These are phyloP conservation scores for Esox lucius DNA, from an alignment of 2,797 vertebrate genomes.

Conservation along the genomic window DNA sequence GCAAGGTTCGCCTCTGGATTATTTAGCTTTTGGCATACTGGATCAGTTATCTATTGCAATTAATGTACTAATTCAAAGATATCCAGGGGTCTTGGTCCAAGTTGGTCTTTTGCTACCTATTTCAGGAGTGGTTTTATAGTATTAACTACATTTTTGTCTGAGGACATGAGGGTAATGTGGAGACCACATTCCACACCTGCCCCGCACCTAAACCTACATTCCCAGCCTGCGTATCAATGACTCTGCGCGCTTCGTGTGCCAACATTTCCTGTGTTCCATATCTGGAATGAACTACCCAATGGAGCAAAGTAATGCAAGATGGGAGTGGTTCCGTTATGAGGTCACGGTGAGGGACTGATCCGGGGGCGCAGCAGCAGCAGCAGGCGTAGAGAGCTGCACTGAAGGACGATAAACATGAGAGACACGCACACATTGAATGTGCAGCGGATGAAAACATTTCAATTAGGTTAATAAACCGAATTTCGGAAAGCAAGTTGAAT, in stretches of 20 bases:
- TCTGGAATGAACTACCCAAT: conserved; percentile 55
- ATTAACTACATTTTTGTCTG: conserved; percentile 4
- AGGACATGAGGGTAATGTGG: neutral
- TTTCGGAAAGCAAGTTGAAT: conserved; percentile 16
- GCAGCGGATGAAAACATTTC: conserved; percentile 47
- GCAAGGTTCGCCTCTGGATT: neutral
- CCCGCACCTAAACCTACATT: conserved; percentile 30
- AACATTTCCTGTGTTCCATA: conserved; percentile 60
- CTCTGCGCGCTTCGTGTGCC: conserved; percentile 35
- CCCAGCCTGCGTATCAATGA: conserved; percentile 25
- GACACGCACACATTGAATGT: conserved; percentile 18
- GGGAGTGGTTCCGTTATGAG: conserved; percentile 69
- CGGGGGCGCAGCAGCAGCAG: conserved; percentile 27
- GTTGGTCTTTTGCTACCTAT: neutral
- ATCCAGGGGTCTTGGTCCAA: neutral
- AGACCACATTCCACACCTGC: conserved; percentile 47
- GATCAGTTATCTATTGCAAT: neutral
- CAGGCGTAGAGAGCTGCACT: conserved; percentile 31
- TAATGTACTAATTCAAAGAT: too few relatives aligned
- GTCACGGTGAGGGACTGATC: conserved; percentile 61
- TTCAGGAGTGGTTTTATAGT: neutral
- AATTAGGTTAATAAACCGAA: conserved; percentile 35
- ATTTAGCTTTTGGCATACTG: neutral
- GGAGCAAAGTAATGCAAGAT: conserved; percentile 55
- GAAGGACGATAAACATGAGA: conserved; percentile 48